Base-by-base conservation (phyloP, 2,797 vertebrate genomes). In the Pangasius macronema region DNA sequence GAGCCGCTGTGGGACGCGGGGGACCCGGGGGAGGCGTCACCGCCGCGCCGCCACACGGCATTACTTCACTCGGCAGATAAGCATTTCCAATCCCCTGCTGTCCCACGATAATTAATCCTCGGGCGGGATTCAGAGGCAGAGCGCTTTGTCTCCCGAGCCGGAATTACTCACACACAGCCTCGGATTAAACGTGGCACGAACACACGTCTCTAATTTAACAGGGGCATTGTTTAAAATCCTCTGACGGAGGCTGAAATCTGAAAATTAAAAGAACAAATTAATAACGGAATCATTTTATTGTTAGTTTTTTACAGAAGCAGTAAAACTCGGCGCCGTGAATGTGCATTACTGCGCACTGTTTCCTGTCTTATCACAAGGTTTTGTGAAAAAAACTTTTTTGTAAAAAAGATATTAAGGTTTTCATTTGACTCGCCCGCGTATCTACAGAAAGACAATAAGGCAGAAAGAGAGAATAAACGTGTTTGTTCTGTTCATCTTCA, bases 61-160 rank as follows among this genome's bases (percentile, higher is more conserved):
- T 86, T 85, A 75, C 88, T 87, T 85, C 89, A 87, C 51, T 72
- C 39, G 36, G 81, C 81, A 80, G 89, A 91, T 90, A 86, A 90
- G 86, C 87, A 73, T 30, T 90, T 90, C 83, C 77, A 92, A 89
- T 89, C 91, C 83, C 88, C 75, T 82, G 67, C 87, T 84, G 82
- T 90, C 89, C 88, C 84, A 87, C 73, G 75, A 88, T 89, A 89
- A 92, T 90, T 89, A 89, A 91, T 92, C 89, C 89, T 90, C 80
- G 87, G 84, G 86, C 83, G 81, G 85, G 77, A 85, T 87, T 86
- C 82, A 89, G 53, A 87, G 86, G 85, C 76, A 70, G 55, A 72
- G 79, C 30, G 81, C 84, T 89, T 90, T 90, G 88, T 89, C 90
- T 88, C 77, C 30, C 9, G 87, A 90, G 87, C 81, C 39, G 67